Percentiles rank a stretch among this genome's conserved stretches.
phyloP scores from a whole-genome alignment of 2,113 vertebrate genomes.

The Coptodon rendalli region DNA sequence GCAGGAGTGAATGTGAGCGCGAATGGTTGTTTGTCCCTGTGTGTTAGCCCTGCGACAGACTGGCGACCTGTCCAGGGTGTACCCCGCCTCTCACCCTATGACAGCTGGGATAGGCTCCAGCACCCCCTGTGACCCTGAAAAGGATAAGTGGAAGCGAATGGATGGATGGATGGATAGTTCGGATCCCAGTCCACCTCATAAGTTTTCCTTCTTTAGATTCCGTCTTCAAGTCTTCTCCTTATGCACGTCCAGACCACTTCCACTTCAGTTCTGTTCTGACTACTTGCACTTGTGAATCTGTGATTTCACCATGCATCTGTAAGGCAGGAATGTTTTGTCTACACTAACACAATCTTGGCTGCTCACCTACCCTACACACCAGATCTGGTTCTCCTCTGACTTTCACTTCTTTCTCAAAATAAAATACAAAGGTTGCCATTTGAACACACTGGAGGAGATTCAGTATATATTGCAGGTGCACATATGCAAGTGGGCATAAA shows the following conservation, averaged over 20 bases:
- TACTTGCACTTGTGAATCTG: background rate
- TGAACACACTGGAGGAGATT: background rate
- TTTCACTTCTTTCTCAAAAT: background rate
- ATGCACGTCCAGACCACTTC: background rate
- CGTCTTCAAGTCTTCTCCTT: background rate
- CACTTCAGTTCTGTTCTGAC: background rate
- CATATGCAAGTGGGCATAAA: background rate
- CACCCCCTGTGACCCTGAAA: too few relatives aligned
- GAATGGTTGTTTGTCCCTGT: too few relatives aligned
- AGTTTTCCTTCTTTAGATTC: background rate
- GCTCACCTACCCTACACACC: background rate
- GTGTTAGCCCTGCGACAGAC: too few relatives aligned
- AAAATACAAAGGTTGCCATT: background rate
- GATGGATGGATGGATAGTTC: too few relatives aligned
- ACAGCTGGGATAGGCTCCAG: too few relatives aligned
- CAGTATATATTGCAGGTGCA: background rate
- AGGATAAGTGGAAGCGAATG: too few relatives aligned
- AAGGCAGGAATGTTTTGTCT: background rate
- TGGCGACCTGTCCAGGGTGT: too few relatives aligned
- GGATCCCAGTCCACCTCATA: background rate
- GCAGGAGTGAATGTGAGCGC: too few relatives aligned
- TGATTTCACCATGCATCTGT: background rate
- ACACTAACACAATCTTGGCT: background rate
- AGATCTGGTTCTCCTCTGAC: background rate
- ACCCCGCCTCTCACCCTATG: too few relatives aligned